Conservation (phyloP, 1,140 invertebrate species). For the Chymomyza costata region DNA sequence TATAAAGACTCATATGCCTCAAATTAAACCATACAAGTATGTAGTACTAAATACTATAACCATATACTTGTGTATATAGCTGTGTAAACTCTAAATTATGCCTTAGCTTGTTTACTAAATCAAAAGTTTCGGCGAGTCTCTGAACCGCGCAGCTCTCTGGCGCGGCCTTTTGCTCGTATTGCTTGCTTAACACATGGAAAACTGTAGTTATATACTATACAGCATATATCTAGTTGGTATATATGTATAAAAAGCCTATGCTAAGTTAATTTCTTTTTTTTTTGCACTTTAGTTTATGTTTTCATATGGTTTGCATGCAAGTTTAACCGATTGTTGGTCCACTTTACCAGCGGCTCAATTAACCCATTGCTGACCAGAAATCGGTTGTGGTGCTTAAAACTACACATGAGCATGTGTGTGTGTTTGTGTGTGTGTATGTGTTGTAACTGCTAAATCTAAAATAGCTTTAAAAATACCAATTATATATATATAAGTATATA, state of each 20-base stretch:
- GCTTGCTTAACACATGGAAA: conserved; percentile 58
- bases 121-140: conserved; percentile 42
- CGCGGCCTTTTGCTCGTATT: conserved; percentile 59
- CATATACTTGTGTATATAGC: conserved; percentile 4
- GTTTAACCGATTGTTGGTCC: conserved; percentile 69
- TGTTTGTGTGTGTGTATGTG: conserved; percentile 26
- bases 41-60: conserved; percentile 8
- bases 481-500: conserved; percentile 43
- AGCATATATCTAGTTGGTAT: neutral
- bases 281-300: conserved; percentile 13
- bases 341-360: conserved; percentile 65
- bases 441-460: conserved; percentile 13
- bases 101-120: conserved; percentile 38
- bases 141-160: conserved; percentile 37
- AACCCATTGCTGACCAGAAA: conserved; percentile 32
- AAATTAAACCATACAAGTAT: conserved; percentile 33
- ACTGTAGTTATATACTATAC: neutral
- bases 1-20: conserved; percentile 41
- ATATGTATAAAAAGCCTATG: conserved; percentile 8
- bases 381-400: conserved; percentile 31
- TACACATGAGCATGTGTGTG: conserved; percentile 24
- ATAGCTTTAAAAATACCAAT: conserved; percentile 10
- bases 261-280: conserved; percentile 10
- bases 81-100: conserved; percentile 30
- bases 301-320: conserved; percentile 17